Evolutionary conservation across 2,888 invertebrate genomes (phyloP), one percentile per base, ranked within the genome.

Genomic region (Argynnis bischoffii): DNA sequence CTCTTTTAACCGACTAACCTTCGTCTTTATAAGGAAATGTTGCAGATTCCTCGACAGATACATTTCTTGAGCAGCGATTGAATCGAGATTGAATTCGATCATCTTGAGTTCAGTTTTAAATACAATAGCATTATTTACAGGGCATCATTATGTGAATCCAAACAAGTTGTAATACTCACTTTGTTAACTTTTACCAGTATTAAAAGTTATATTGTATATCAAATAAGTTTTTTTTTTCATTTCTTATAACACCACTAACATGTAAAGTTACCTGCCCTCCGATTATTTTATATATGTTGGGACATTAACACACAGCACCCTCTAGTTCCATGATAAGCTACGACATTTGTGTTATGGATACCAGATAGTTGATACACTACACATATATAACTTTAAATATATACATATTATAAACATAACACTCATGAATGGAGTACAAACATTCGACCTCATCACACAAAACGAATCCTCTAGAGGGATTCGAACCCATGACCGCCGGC

Each of bases 101-200:
- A 76, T 74, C 72, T 65, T 63, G 65, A 66, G 67, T 64, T 73
- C 70, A 70, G 69, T 77, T 80, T 81, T 80, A 79, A 81, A 82
- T 81, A 83, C 83, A 83, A 83, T 82, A 77, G 81, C 68, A 72
- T 74, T 75, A 76, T 76, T 76, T 75, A 72, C 69, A 71, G 63
- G 50, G 54, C 56, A 60, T 67, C 63, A 63, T 63, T 63, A 56
- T 63, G 47, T 26, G 55, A 64, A 61, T 31, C 48, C 59, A 26
- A 59, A 48, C 31, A 59, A 48, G 59, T 59, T 59, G 48, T 59
- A 16, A 48, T n/a, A 26, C 26, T 47, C 11, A 59, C 26, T 59
- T 59, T 59, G 26, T n/a, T 59, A 57, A 26, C 26, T 15, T 46
- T 15, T 6, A 46, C 16, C 3, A 47, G 46, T 26, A 48, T 26